Evolutionary conservation across 2,888 invertebrate species (phyloP).

Genomic region (Bhutanitis thaidina): DNA sequence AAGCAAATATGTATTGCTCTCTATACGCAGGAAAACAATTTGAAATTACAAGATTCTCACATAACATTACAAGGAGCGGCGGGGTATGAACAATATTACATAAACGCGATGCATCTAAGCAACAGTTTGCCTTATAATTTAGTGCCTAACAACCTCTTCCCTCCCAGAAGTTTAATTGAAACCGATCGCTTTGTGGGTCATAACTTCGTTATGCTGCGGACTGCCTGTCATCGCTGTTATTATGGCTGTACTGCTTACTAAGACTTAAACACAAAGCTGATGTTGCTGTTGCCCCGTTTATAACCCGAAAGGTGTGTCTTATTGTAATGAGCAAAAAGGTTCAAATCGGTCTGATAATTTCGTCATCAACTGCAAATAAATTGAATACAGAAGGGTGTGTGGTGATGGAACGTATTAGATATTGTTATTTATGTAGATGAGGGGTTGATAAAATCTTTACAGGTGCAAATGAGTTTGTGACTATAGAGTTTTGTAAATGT

Average conservation of each 20-base stretch:
- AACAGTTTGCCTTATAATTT: conserved; percentile 41
- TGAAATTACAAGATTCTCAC: conserved; percentile 13
- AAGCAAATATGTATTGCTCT: conserved; percentile 1
- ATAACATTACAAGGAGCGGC: conserved; percentile 31
- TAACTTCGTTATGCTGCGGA: conserved; percentile 43
- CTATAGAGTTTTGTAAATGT: conserved; percentile 3
- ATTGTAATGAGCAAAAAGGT: neutral
- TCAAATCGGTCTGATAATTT: neutral
- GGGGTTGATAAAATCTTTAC: conserved; percentile 29
- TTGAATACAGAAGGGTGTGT: conserved; percentile 25
- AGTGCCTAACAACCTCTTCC: conserved; percentile 38
- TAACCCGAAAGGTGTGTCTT: neutral
- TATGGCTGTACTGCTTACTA: conserved; percentile 23
- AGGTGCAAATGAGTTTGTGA: conserved; percentile 29
- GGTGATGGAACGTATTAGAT: conserved; percentile 32
- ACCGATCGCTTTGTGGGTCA: conserved; percentile 43
- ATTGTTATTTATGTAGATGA: conserved; percentile 35
- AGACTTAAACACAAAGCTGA: conserved; percentile 18
- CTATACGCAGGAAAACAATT: conserved; percentile 11
- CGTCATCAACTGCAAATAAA: neutral
- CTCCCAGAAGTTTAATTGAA: conserved; percentile 46
- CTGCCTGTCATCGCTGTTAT: conserved; percentile 39
- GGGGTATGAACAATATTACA: conserved; percentile 47
- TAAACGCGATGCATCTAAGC: conserved; percentile 37
- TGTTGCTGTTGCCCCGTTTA: neutral